phyloP scores from a whole-genome alignment of 2,113 vertebrate species.

The Hippocampus mohnikei region DNA sequence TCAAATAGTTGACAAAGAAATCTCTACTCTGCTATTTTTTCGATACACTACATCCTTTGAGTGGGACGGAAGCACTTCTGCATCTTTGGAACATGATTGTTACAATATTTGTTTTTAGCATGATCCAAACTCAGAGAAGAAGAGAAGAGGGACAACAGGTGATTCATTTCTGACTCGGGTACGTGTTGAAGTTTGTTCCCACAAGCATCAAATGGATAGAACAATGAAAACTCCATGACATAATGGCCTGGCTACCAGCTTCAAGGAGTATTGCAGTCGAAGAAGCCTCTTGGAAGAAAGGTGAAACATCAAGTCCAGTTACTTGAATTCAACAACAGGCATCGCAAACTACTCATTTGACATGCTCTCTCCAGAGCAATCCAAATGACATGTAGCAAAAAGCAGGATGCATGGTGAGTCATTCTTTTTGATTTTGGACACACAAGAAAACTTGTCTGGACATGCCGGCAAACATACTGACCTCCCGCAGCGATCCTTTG shows the following conservation, averaged over 20 bases:
- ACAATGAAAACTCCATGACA: background rate
- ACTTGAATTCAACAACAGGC: background rate
- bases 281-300: background rate
- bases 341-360: background rate
- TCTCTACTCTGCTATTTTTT: no score
- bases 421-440: slow-evolving; percentile 8
- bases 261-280: background rate
- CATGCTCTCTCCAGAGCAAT: background rate
- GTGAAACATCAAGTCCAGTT: background rate
- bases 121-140: no score
- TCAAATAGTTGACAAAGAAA: no score
- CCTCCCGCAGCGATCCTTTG: slow-evolving; percentile 90
- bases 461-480: slow-evolving; percentile 58
- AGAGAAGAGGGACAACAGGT: no score
- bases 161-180: no score
- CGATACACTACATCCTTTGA: no score
- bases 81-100: no score
- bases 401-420: slow-evolving; percentile 6
- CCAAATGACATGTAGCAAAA: background rate
- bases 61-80: no score
- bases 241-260: background rate
- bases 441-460: slow-evolving; percentile 4
- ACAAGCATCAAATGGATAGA: background rate
- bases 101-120: no score
- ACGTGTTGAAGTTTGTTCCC: background rate